Evolutionary conservation across 2,888 invertebrate genomes (phyloP), one percentile per base, ranked within the genome.

Genomic region (Leucania comma): DNA sequence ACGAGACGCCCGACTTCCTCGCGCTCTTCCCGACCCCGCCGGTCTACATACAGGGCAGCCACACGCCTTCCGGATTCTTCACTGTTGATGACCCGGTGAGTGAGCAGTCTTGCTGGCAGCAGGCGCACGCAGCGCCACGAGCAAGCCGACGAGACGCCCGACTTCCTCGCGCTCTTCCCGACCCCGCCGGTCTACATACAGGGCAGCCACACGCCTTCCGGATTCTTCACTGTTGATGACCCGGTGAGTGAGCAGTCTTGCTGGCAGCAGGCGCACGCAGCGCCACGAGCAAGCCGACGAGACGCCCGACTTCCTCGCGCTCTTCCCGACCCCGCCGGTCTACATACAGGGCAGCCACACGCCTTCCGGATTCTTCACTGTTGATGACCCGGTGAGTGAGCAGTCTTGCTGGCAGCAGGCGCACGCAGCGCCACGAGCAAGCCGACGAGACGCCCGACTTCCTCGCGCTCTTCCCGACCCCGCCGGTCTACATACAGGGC

Each of bases 191-290:
- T 53, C 53, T 53, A 53, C 53, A 53, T 53, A 8, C 53, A 53
- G 53, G 53, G 53, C 53, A 53, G 53, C n/a, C n/a, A n/a, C n/a
- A n/a, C n/a, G n/a, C 53, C 53, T 53, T 53, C 53, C 53, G 53
- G 53, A 17, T 53, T 53, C 53, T 53, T 53, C 26, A 53, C 53
- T 26, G 53, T 53, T 17, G 53, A 53, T 26, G 53, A 53, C 53
- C 53, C 53, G 53, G 53, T 53, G 26, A 53, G 53, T 53, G 17
- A 53, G 26, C 8, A 53, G 53, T 26, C 20, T 20, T 29, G 29
- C 29, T 29, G 29, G 29, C 29, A 29, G 29, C 29, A 29, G 4
- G 29, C 29, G 29, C 29, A 29, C 29, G 29, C 29, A 29, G 29
- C 29, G 29, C 29, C 29, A 29, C 29, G 29, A 53, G 17, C 53